Conservation (phyloP, 2,797 vertebrate species). For the Rhincodon typus region DNA sequence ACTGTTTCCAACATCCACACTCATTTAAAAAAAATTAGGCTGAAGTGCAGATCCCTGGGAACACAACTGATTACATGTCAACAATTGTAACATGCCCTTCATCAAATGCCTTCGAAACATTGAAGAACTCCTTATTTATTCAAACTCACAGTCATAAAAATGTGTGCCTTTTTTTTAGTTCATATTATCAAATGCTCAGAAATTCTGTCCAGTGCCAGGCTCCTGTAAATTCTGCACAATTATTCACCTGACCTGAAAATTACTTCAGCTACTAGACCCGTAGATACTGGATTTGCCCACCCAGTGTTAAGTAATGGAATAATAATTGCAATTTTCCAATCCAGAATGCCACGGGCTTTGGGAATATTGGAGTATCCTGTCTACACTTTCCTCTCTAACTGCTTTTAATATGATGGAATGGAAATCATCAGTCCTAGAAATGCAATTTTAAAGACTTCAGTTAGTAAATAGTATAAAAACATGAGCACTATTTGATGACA, state of each 20-base stretch:
- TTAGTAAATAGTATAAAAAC: not conserved
- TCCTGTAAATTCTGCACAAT: not conserved
- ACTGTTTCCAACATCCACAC: not conserved
- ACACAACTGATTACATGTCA: not conserved
- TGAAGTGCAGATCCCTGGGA: not conserved
- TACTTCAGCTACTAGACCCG: not conserved
- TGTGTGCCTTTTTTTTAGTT: not conserved
- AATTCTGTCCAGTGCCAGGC: not conserved
- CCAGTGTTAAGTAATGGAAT: not conserved
- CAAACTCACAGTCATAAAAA: too few species aligned
- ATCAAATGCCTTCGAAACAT: not conserved
- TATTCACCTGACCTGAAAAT: not conserved
- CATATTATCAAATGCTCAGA: not conserved
- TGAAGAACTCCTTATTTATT: not conserved
- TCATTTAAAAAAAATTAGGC: not conserved
- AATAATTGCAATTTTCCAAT: not conserved
- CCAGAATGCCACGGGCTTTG: not conserved
- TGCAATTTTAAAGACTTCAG: not conserved
- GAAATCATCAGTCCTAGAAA: not conserved
- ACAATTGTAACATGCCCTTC: not conserved
- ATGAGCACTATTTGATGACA: not conserved
- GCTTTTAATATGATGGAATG: not conserved
- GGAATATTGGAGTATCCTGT: not conserved
- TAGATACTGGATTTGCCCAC: not conserved
- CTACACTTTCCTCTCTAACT: not conserved